Evolutionary conservation across 2,113 vertebrate species (phyloP).

Genomic region (Pithys albifrons): DNA sequence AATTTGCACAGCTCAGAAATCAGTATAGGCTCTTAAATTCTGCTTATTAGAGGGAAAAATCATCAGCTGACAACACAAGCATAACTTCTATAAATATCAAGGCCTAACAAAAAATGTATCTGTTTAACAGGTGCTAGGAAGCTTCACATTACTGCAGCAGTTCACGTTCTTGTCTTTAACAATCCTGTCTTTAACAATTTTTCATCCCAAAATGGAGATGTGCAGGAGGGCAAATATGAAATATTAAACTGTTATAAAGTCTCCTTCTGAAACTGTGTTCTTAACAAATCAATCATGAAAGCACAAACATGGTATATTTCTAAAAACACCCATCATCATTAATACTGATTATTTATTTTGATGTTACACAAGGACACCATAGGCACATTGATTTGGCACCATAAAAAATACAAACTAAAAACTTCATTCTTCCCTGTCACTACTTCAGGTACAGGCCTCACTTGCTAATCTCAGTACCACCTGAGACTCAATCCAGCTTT

Average conservation of each 20-base stretch:
- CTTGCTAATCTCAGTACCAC: not conserved
- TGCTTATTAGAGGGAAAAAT: not conserved
- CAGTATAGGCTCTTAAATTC: not conserved
- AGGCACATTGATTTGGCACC: not conserved
- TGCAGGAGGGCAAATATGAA: not conserved
- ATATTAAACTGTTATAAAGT: not conserved
- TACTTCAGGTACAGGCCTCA: constrained; percentile 9
- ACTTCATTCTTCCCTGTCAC: not conserved
- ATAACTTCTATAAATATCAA: constrained; percentile 5
- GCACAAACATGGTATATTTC: not conserved
- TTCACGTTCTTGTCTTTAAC: not conserved
- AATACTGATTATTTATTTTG: not conserved
- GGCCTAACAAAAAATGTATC: not conserved
- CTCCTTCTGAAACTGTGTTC: not conserved
- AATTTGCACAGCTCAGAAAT: not conserved
- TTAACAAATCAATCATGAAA: not conserved
- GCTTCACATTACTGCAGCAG: not conserved
- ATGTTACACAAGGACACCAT: not conserved
- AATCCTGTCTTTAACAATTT: not conserved
- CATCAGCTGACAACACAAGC: not conserved
- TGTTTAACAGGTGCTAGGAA: constrained; percentile 20
- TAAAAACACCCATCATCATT: not conserved
- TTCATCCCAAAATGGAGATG: constrained; percentile 25
- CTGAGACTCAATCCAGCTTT: not conserved
- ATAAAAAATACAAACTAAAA: not conserved